A percentile compares a stretch with the other conserved stretches of the same genome.
These are phyloP conservation scores for Eubucco bourcierii DNA, from an alignment of 2,113 vertebrate species.

Conservation along the genomic window DNA sequence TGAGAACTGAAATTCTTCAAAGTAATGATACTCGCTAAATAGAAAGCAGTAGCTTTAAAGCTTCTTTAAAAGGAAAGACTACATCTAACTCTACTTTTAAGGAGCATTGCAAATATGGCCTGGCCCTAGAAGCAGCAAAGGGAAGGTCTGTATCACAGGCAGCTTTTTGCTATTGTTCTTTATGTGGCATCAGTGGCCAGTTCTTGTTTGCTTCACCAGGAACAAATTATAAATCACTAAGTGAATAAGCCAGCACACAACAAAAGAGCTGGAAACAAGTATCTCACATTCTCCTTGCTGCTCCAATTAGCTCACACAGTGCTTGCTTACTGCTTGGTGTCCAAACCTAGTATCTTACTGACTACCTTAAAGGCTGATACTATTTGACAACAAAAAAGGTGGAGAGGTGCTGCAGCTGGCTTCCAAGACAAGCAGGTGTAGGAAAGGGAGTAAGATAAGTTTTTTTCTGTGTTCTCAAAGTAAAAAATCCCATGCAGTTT, in stretches of 20 bases:
- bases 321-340: neutral
- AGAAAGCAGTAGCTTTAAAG: neutral
- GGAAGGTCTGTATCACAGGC: neutral
- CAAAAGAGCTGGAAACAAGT: conserved; percentile 11
- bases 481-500: neutral
- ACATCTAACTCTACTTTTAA: neutral
- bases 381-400: neutral
- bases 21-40: neutral
- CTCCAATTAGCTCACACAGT: neutral
- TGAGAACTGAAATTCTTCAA: conserved; percentile 2
- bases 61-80: neutral
- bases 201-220: conserved; percentile 15
- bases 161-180: neutral
- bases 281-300: neutral
- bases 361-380: neutral
- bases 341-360: neutral
- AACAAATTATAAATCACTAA: conserved; percentile 18
- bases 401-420: neutral
- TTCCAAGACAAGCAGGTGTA: neutral
- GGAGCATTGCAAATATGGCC: neutral
- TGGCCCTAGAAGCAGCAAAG: neutral
- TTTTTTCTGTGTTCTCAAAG: neutral
- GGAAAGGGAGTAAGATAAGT: neutral
- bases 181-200: neutral
- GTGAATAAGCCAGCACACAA: neutral